Conservation (phyloP, 2,888 invertebrate genomes). For the Unio delphinus region DNA sequence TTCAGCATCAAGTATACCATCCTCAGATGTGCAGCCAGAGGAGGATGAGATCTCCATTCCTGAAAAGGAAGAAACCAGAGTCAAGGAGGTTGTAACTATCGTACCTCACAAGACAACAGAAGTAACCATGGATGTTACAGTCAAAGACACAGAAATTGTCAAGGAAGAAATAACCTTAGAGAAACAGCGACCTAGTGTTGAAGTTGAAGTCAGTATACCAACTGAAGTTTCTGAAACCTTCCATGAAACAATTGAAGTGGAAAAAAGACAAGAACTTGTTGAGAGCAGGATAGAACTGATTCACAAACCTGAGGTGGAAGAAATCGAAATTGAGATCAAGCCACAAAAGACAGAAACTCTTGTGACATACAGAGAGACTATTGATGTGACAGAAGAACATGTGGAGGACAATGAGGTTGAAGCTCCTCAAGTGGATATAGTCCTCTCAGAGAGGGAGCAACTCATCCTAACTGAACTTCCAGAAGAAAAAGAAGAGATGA, state of each 20-base stretch:
- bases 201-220: slow-evolving; percentile 4
- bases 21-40: slow-evolving; percentile 22
- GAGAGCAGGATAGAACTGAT: neutral
- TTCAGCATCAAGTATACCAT: slow-evolving; percentile 19
- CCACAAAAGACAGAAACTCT: slow-evolving; percentile 22
- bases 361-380: slow-evolving; percentile 36
- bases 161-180: slow-evolving; percentile 26
- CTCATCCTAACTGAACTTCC: slow-evolving; percentile 17
- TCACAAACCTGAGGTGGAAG: slow-evolving; percentile 9
- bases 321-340: slow-evolving; percentile 22
- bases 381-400: slow-evolving; percentile 25
- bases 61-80: slow-evolving; percentile 4
- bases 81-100: neutral
- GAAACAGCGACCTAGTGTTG: slow-evolving; percentile 15
- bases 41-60: slow-evolving; percentile 9
- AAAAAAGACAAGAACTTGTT: neutral
- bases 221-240: slow-evolving; percentile 5
- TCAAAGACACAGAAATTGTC: slow-evolving; percentile 10
- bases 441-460: slow-evolving; percentile 7
- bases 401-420: slow-evolving; percentile 15
- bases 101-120: slow-evolving; percentile 1
- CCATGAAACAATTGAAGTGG: neutral
- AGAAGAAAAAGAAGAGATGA: slow-evolving; percentile 8
- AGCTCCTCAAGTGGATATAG: slow-evolving; percentile 2
- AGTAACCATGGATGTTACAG: slow-evolving; percentile 4